Evolutionary conservation across 2,888 invertebrate genomes (phyloP).

Genomic region (Cryptosula pallasiana): DNA sequence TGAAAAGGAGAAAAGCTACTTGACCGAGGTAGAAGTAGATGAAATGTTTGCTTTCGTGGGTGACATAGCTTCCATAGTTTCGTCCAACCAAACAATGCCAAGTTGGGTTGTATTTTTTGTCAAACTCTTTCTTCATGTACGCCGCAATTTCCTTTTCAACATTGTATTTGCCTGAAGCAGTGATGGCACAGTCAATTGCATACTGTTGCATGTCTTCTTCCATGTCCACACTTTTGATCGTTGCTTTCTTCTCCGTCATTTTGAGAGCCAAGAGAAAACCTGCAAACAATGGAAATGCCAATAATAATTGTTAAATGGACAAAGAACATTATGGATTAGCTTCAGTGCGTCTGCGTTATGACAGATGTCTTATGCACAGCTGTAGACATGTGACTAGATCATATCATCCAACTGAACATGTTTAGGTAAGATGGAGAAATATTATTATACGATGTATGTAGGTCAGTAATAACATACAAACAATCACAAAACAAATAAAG

Average conservation of each 20-base stretch:
- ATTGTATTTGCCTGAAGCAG: slow-evolving; percentile 94
- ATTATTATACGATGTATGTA: no score
- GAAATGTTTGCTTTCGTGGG: slow-evolving; percentile 98
- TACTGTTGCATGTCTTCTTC: slow-evolving; percentile 99
- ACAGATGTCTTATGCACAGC: no score
- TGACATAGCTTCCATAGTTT: slow-evolving; percentile 97
- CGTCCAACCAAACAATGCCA: slow-evolving; percentile 99
- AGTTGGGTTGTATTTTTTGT: slow-evolving; percentile 99
- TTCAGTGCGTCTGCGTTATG: no score
- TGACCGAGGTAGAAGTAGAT: slow-evolving; percentile 99
- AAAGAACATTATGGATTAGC: no score
- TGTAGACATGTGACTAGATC: no score
- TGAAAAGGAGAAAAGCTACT: slow-evolving; percentile 96
- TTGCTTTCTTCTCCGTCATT: slow-evolving; percentile 96
- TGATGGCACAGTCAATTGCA: slow-evolving; percentile 94
- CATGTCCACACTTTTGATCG: slow-evolving; percentile 99
- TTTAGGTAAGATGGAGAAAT: no score
- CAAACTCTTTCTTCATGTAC: slow-evolving; percentile 98
- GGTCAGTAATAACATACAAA: no score
- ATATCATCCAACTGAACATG: no score
- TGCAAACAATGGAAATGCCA: no score
- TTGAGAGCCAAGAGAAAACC: slow-evolving; percentile 55
- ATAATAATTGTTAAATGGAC: no score
- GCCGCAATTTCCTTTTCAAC: slow-evolving; percentile 99
- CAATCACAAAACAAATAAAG: no score